Percentiles rank a stretch among this genome's conserved stretches.
phyloP scores from a whole-genome alignment of 2,113 vertebrate genomes.

The Barnardius zonarius region DNA sequence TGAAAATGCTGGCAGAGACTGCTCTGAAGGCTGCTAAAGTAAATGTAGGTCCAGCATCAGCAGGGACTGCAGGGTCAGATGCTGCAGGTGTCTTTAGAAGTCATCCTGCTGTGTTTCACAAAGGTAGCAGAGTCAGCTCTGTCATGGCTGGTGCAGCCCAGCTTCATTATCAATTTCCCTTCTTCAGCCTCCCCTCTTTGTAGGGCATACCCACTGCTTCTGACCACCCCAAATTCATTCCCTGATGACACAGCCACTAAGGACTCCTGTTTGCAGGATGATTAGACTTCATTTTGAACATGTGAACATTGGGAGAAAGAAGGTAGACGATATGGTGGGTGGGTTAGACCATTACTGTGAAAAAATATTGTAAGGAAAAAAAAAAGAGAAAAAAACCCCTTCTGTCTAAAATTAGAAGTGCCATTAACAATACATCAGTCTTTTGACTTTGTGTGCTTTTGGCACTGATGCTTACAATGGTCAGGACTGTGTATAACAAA shows the following conservation, averaged over 20 bases:
- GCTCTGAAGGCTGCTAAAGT: neutral
- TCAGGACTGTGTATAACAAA: slow-evolving; percentile 13
- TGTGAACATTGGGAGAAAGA: neutral
- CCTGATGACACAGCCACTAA: neutral
- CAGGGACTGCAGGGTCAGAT: neutral
- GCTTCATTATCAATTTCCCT: neutral
- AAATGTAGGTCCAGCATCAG: rapidly evolving
- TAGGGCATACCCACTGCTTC: neutral
- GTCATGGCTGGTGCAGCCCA: neutral
- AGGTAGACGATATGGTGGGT: neutral
- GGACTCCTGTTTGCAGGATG: neutral
- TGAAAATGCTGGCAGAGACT: neutral
- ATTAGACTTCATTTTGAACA: neutral
- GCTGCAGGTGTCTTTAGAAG: neutral
- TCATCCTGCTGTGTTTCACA: rapidly evolving
- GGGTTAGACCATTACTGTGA: neutral
- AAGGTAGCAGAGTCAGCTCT: neutral
- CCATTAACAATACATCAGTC: neutral
- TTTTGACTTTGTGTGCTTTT: neutral
- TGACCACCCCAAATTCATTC: neutral
- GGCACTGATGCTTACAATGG: neutral
- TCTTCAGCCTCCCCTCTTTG: neutral
- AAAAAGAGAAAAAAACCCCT: rapidly evolving
- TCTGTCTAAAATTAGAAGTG: slow-evolving; percentile 20
- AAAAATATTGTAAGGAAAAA: neutral